Evolutionary conservation across 2,888 invertebrate genomes (phyloP), one percentile per base, ranked within the genome.

Genomic region (Eupithecia exiguata): DNA sequence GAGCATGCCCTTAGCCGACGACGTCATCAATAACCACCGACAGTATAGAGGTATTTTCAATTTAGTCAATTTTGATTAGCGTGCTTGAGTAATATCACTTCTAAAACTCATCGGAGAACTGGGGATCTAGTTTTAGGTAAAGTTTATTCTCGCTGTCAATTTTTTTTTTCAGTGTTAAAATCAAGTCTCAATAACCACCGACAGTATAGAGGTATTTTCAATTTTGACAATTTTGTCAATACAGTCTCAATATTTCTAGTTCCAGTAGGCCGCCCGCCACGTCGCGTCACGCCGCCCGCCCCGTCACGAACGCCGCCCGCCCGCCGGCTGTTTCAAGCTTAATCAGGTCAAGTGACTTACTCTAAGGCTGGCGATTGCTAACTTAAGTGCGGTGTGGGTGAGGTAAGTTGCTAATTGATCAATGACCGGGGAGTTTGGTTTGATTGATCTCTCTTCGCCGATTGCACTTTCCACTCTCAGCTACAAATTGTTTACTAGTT

Each of bases 1-100:
- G 80, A 78, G 77, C 78, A 77, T 69, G 79, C 80, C 80, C 83
- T 82, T 80, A 82, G 80, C 81, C 79, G 84, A 83, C 79, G 84
- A 83, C 84, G 82, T 75, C 79, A 75, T 83, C 80, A 80, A 83
- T 78, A 75, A 66, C 66, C 38, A 18, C 36, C 49, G 63, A 68
- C 53, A 53, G 18, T 25, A 16, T 14, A 0, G 30, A 4, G 30
- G 61, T 30, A 62, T 72, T 18, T 69, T 30, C 3, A 5, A 25
- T 18, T 25, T 38, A 6, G 18, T 0, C 10, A 21, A 5, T 61
- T 25, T n/a, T 30, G 61, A 16, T 61, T 30, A 16, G 61, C 16
- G 2, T 30, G 5, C 30, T 61, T 30, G 16, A 61, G 25, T 21
- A 25, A 25, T 61, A 25, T 25, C 25, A 61, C 25, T 61, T 14